Percentiles rank a stretch among this genome's conserved stretches.
These are phyloP conservation scores for Lycaon pictus DNA, from an alignment of 2,113 vertebrate genomes.

Conservation along the genomic window DNA sequence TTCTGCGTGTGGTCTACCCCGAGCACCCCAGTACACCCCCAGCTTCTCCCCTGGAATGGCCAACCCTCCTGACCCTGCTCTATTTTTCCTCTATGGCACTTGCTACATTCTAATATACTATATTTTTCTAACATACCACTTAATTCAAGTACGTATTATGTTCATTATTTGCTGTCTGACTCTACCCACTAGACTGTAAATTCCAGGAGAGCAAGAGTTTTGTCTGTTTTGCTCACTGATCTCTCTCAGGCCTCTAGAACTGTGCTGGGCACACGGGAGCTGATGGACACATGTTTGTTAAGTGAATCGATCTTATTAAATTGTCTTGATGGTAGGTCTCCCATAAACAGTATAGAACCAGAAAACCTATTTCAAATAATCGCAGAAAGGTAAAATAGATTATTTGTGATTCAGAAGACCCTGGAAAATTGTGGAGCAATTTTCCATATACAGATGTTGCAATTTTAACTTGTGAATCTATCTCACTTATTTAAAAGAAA, in stretches of 20 bases:
- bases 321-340: neutral
- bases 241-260: neutral
- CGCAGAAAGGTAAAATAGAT: neutral
- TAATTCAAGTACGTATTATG: neutral
- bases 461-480: conserved; percentile 27
- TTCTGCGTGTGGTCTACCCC: neutral
- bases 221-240: neutral
- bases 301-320: neutral
- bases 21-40: neutral
- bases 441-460: neutral
- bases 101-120: neutral
- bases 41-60: too few species aligned
- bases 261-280: neutral
- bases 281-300: neutral
- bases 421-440: neutral
- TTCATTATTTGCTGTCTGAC: neutral
- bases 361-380: conserved; percentile 28
- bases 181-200: neutral
- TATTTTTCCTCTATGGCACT: too few species aligned
- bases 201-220: neutral
- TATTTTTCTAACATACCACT: neutral
- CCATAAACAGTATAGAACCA: neutral
- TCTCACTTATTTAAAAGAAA: conserved; percentile 28
- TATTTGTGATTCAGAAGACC: neutral
- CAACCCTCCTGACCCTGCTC: neutral